Conservation (phyloP, 2,797 vertebrate species). For the Allochrocebus solatus region DNA sequence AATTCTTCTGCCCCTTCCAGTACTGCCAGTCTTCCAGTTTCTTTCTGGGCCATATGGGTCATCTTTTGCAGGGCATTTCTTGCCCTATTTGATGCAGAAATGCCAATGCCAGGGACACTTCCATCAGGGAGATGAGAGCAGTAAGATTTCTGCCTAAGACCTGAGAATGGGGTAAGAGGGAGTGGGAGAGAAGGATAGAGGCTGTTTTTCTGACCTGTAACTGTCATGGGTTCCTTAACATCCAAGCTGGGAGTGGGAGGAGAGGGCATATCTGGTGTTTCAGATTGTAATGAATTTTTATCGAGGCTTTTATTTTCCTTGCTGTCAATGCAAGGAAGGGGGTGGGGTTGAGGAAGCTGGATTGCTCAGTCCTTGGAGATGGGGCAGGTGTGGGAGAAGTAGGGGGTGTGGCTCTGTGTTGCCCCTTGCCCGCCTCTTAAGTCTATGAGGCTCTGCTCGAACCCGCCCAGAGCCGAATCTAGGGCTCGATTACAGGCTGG, state of each 20-base stretch:
- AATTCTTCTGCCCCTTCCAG: background rate
- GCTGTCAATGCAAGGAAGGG: background rate
- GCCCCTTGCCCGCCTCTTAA: background rate
- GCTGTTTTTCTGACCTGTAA: background rate
- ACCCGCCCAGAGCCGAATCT: background rate
- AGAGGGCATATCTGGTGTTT: background rate
- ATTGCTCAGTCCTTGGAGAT: background rate
- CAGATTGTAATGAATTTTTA: constrained; percentile 36
- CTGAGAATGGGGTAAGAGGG: background rate
- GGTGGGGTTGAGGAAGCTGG: background rate
- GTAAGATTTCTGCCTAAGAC: background rate
- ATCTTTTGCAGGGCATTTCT: constrained; percentile 1
- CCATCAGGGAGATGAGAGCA: background rate
- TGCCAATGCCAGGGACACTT: background rate
- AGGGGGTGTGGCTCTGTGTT: background rate
- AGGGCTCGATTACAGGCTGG: background rate
- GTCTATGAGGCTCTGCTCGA: background rate
- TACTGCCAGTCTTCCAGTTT: background rate
- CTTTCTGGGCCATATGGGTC: background rate
- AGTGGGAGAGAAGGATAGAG: background rate
- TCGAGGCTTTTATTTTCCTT: constrained; percentile 51
- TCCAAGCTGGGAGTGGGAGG: background rate
- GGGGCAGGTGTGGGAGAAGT: background rate
- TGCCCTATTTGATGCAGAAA: constrained; percentile 10
- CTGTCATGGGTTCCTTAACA: background rate